Evolutionary conservation across 2,888 invertebrate genomes (phyloP).

Genomic region (Antitype chi): DNA sequence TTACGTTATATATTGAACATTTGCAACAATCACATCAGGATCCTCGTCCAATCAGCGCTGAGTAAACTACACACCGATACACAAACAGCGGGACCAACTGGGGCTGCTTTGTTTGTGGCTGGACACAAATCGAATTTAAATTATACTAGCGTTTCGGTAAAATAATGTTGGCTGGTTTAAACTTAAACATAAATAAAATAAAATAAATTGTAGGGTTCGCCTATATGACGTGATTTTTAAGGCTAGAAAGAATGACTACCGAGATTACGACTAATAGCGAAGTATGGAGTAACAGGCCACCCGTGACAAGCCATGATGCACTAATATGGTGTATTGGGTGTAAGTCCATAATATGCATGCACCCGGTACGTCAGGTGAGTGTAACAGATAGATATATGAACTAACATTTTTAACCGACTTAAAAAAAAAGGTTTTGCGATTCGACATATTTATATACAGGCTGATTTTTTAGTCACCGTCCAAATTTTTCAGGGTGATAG

Average conservation of each 20-base stretch:
- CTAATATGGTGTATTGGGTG: too few species aligned
- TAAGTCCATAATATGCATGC: too few species aligned
- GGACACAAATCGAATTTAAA: slow-evolving; percentile 31
- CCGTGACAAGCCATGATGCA: too few species aligned
- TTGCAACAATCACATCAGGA: slow-evolving; percentile 30
- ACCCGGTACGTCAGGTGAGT: too few species aligned
- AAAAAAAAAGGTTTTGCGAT: too few species aligned
- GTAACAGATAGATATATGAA: too few species aligned
- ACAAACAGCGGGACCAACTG: slow-evolving; percentile 44
- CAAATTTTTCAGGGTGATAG: too few species aligned
- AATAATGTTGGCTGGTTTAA: not conserved
- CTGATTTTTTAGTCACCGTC: too few species aligned
- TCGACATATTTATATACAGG: too few species aligned
- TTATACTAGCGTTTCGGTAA: not conserved
- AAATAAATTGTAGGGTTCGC: not conserved
- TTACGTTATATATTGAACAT: slow-evolving; percentile 16
- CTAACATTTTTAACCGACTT: too few species aligned
- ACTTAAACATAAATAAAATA: not conserved
- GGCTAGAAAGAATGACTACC: not conserved
- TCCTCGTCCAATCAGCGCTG: slow-evolving; percentile 51
- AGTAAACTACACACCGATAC: slow-evolving; percentile 44
- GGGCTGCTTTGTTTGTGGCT: slow-evolving; percentile 31
- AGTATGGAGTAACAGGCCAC: not conserved
- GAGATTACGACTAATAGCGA: not conserved
- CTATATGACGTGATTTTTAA: not conserved